phyloP scores from a whole-genome alignment of 1,140 invertebrate genomes.

The Gonioctena quinquepunctata region DNA sequence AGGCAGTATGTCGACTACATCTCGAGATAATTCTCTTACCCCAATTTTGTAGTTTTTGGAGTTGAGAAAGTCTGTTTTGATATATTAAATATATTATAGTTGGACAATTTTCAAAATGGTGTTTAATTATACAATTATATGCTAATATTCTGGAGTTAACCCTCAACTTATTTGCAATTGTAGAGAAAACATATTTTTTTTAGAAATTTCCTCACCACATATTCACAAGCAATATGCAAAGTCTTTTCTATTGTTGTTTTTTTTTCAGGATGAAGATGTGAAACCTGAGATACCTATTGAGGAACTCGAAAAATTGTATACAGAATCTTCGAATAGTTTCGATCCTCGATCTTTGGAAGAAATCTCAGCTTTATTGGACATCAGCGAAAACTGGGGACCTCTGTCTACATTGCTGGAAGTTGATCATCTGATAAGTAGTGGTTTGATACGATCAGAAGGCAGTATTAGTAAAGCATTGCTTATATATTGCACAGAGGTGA shows the following conservation, averaged over 20 bases:
- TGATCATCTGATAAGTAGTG: constrained; percentile 35
- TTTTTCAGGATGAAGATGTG: constrained; percentile 5
- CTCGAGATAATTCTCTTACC: too few relatives aligned
- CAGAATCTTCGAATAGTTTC: constrained; percentile 23
- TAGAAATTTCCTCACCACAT: too few relatives aligned
- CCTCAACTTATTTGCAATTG: too few relatives aligned
- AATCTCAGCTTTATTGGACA: constrained; percentile 39
- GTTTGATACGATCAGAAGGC: constrained; percentile 22
- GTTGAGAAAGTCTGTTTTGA: too few relatives aligned
- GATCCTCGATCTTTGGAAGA: constrained; percentile 36
- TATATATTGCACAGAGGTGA: constrained; percentile 39
- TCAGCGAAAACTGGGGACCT: constrained; percentile 35
- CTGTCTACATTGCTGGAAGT: constrained; percentile 43
- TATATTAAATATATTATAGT: too few relatives aligned
- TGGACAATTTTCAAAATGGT: too few relatives aligned
- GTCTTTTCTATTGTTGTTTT: not conserved
- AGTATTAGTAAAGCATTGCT: constrained; percentile 39
- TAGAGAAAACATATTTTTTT: too few relatives aligned
- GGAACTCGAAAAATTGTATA: constrained; percentile 34
- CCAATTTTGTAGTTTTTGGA: too few relatives aligned
- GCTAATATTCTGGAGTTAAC: too few relatives aligned
- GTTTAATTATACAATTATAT: too few relatives aligned
- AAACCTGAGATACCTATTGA: constrained; percentile 13
- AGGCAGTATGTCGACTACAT: too few relatives aligned
- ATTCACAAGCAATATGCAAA: too few relatives aligned